Conservation (phyloP, 2,888 invertebrate species). For the Tanytarsus gracilentus region DNA sequence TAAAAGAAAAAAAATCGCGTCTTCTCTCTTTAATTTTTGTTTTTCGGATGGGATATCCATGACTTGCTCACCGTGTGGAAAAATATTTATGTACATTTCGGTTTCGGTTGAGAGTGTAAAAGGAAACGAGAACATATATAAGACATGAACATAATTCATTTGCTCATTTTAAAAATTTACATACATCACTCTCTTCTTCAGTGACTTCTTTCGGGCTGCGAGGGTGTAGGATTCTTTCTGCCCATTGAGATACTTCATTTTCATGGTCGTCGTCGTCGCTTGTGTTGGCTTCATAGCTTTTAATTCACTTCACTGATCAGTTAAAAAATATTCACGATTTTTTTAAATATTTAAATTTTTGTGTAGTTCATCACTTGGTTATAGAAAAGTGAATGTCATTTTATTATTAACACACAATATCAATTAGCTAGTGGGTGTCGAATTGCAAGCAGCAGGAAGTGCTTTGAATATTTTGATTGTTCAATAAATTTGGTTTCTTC, state of each 20-base stretch:
- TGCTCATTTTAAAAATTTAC: slow-evolving; percentile 32
- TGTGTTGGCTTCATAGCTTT: background rate
- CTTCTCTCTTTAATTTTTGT: background rate
- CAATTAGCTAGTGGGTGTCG: too few relatives aligned
- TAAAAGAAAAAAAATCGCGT: background rate
- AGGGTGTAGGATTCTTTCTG: slow-evolving; percentile 43
- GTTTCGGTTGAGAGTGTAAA: background rate
- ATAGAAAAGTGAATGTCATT: too few relatives aligned
- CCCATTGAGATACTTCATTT: slow-evolving; percentile 41
- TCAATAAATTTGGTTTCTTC: too few relatives aligned
- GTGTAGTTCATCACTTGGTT: background rate
- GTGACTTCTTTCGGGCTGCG: slow-evolving; percentile 42
- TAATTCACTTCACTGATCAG: slow-evolving; percentile 5
- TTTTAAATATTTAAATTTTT: too few relatives aligned
- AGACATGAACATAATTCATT: background rate
- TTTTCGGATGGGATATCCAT: background rate
- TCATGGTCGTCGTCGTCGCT: slow-evolving; percentile 1
- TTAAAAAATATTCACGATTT: too few relatives aligned
- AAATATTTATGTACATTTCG: background rate
- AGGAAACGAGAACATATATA: background rate
- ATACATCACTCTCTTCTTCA: slow-evolving; percentile 42
- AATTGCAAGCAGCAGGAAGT: background rate
- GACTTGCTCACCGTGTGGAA: background rate
- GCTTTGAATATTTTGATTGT: background rate
- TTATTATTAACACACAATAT: too few relatives aligned